phyloP scores from a whole-genome alignment of 2,113 vertebrate genomes.

The Sorex fumeus region DNA sequence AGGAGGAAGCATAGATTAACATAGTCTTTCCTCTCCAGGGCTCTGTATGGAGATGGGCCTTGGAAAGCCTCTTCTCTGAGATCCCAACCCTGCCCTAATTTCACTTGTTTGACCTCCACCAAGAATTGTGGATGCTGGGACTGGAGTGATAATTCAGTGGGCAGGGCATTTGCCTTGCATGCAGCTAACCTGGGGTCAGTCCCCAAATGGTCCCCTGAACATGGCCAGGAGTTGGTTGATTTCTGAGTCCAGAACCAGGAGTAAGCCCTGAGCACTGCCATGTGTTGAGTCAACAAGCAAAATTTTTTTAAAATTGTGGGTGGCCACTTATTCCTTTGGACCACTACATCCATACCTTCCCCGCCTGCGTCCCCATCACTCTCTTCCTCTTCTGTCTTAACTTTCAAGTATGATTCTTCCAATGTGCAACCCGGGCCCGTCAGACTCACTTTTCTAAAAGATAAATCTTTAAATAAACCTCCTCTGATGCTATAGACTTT shows the following conservation, averaged over 20 bases:
- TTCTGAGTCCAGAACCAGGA: too few relatives aligned
- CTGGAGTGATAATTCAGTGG: too few relatives aligned
- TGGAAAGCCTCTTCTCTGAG: neutral
- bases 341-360: neutral
- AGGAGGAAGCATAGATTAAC: neutral
- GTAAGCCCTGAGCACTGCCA: neutral
- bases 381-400: neutral
- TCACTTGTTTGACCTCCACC: neutral
- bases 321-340: neutral
- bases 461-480: neutral
- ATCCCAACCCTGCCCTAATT: neutral
- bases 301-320: too few relatives aligned
- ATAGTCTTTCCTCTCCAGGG: neutral
- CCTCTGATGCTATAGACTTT: neutral
- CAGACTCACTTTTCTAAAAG: neutral
- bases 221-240: too few relatives aligned
- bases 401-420: constrained; percentile 1
- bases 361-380: neutral
- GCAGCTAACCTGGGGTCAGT: too few relatives aligned
- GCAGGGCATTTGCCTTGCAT: too few relatives aligned
- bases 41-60: neutral
- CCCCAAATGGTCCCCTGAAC: too few relatives aligned
- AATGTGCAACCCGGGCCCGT: neutral
- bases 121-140: neutral
- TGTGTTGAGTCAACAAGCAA: too few relatives aligned